These are phyloP conservation scores for Bombus cullumanus DNA, from an alignment of 1,140 invertebrate genomes.

Conservation along the genomic window DNA sequence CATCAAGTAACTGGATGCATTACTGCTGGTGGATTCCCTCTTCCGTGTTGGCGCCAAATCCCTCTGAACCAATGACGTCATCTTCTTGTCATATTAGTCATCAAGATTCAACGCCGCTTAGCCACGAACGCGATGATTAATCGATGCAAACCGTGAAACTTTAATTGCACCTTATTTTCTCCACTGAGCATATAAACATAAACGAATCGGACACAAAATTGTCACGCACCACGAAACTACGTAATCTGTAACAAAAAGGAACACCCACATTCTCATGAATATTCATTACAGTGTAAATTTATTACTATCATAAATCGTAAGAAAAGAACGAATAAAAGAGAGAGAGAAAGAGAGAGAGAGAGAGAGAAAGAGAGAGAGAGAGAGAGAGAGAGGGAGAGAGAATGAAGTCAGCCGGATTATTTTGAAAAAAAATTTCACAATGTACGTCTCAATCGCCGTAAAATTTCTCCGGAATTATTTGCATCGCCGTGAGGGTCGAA, in stretches of 20 bases:
- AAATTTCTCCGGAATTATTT: slow-evolving; percentile 3
- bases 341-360: background rate
- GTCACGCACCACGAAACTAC: slow-evolving; percentile 10
- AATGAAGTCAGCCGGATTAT: background rate
- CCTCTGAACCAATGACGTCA: slow-evolving; percentile 77
- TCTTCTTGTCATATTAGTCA: slow-evolving; percentile 73
- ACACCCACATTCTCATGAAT: background rate
- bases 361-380: background rate
- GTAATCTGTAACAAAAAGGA: slow-evolving; percentile 44
- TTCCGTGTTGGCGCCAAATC: slow-evolving; percentile 74
- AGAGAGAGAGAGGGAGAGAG: background rate
- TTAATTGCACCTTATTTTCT: slow-evolving; percentile 13
- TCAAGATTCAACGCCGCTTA: slow-evolving; percentile 32
- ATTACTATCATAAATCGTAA: background rate
- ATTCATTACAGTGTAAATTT: background rate
- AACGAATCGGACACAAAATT: background rate
- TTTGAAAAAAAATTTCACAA: background rate
- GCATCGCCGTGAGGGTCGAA: background rate
- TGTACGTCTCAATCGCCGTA: background rate
- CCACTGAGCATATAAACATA: background rate
- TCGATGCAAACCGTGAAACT: background rate
- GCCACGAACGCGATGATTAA: slow-evolving; percentile 21
- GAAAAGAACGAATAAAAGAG: background rate
- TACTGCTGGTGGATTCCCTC: slow-evolving; percentile 78
- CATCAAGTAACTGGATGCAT: slow-evolving; percentile 78